phyloP scores from a whole-genome alignment of 2,888 invertebrate genomes.

The Tupiocoris notatus region DNA sequence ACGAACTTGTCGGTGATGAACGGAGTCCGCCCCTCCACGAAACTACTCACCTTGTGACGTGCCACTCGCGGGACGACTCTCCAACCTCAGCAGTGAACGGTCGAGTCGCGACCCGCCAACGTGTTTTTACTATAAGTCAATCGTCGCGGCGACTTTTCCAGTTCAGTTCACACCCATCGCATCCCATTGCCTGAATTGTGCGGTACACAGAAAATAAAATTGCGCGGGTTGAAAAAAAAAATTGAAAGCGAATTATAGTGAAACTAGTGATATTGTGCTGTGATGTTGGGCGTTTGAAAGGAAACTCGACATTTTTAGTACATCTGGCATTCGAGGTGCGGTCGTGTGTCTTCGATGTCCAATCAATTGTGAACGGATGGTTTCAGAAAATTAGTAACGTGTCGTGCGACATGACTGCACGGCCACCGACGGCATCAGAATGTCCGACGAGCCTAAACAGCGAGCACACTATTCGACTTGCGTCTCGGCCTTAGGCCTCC shows the following conservation, averaged over 20 bases:
- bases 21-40: conserved; percentile 13
- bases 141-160: not conserved
- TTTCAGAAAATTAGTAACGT: not conserved
- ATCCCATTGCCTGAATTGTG: too few species aligned
- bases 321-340: too few species aligned
- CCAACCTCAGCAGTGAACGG: conserved; percentile 27
- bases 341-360: too few species aligned
- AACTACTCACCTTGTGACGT: conserved; percentile 27
- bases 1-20: not conserved
- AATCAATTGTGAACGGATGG: too few species aligned
- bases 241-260: not conserved
- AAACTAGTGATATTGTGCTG: too few species aligned
- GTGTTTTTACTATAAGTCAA: not conserved
- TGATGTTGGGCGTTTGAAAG: too few species aligned
- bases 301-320: too few species aligned
- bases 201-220: too few species aligned
- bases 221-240: not conserved
- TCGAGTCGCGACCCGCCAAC: conserved; percentile 30
- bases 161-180: not conserved
- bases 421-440: conserved; percentile 28
- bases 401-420: conserved; percentile 33
- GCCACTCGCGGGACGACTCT: not conserved
- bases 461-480: conserved; percentile 65
- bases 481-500: conserved; percentile 69
- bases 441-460: conserved; percentile 44